These are phyloP conservation scores for Syngnathus floridae DNA, from an alignment of 2,113 vertebrate genomes.

Conservation along the genomic window DNA sequence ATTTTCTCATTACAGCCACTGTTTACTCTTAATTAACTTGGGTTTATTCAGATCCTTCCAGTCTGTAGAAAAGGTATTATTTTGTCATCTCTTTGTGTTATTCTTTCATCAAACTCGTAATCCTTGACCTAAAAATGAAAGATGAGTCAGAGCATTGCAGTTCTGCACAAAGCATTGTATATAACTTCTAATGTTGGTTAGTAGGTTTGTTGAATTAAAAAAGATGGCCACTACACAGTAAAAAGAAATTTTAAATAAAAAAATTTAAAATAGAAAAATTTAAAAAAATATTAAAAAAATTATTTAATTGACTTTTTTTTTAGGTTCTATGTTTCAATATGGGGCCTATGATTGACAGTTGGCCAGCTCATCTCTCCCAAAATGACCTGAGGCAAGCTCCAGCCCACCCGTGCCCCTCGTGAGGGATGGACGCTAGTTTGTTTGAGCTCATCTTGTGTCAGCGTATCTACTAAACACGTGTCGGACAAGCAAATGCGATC, in stretches of 20 bases:
- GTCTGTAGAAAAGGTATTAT: neutral
- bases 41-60: neutral
- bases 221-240: too few species aligned
- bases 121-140: neutral
- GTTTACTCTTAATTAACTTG: neutral
- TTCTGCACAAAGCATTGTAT: too few species aligned
- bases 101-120: neutral
- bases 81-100: neutral
- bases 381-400: neutral
- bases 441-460: conserved; percentile 17
- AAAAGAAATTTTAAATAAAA: too few species aligned
- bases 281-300: too few species aligned
- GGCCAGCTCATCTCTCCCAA: neutral
- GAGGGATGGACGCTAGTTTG: conserved; percentile 4
- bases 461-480: conserved; percentile 37
- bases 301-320: too few species aligned
- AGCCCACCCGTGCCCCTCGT: neutral
- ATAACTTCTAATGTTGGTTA: too few species aligned
- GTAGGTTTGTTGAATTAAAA: too few species aligned
- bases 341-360: neutral
- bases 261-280: too few species aligned
- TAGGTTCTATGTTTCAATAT: neutral
- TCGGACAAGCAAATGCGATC: conserved; percentile 13
- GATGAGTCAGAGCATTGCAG: too few species aligned
- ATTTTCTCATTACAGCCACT: conserved; percentile 8